Evolutionary conservation across 2,797 vertebrate genomes (phyloP), one percentile per base, ranked within the genome.

Genomic region (Aulostomus chinensis): DNA sequence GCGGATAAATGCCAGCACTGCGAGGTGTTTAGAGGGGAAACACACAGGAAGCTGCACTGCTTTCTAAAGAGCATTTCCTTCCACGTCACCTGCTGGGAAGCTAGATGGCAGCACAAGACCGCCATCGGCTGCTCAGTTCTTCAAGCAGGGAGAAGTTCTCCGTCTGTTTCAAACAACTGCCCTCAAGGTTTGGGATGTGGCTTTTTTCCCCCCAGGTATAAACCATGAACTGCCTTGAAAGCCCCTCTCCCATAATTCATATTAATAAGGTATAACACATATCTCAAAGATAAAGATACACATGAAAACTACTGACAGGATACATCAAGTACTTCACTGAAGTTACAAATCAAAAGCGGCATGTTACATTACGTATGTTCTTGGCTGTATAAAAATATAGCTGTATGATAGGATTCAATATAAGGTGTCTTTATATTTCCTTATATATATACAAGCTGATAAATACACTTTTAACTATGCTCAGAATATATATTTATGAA

Each of bases 61-160:
- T 24, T 24, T 4, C 8, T 24, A 24, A 24, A 24, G n/a, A 24
- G 22, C 22, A 24, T 8, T n/a, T 33, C 11, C 31, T 2, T 24
- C 22, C 28, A 59, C 16, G 32, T 49, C 11, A 20, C 39, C 31
- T 0, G 2, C 11, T 50, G 20, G 26, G 18, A 69, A 70, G 71
- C 78, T 86, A 87, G 83, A 68, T 79, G 83, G 82, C 83, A 82
- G 83, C 72, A 84, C 28, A 76, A 4, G 56, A n/a, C 80, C n/a
- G n/a, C n/a, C n/a, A n/a, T n/a, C n/a, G n/a, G n/a, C n/a, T n/a
- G n/a, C n/a, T n/a, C n/a, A n/a, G n/a, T n/a, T n/a, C n/a, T n/a
- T n/a, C n/a, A n/a, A n/a, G n/a, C n/a, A n/a, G n/a, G n/a, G n/a
- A n/a, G n/a, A n/a, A n/a, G n/a, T n/a, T n/a, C n/a, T n/a, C n/a